phyloP scores from a whole-genome alignment of 2,888 invertebrate species.

The Axea sp. region DNA sequence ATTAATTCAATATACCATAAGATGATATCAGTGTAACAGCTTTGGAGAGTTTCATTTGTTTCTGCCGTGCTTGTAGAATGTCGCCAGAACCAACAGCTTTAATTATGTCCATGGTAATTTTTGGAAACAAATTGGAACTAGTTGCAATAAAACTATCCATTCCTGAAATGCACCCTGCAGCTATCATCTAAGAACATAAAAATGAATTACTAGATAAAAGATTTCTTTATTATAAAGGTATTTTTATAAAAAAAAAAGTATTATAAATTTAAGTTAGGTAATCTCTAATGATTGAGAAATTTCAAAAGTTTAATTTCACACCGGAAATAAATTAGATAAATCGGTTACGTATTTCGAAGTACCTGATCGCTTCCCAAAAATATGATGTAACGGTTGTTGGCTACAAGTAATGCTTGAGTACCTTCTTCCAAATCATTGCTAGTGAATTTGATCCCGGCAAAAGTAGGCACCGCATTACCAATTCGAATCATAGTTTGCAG shows the following conservation, averaged over 20 bases:
- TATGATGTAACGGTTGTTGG: conserved; percentile 81
- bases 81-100: conserved; percentile 80
- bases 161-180: conserved; percentile 84
- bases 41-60: conserved; percentile 80
- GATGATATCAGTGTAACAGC: conserved; percentile 75
- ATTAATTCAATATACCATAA: conserved; percentile 74
- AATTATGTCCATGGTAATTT: conserved; percentile 82
- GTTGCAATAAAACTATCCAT: conserved; percentile 88
- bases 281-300: too few relatives aligned
- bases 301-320: too few relatives aligned
- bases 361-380: conserved; percentile 87
- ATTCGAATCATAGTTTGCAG: conserved; percentile 80
- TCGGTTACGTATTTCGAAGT: too few relatives aligned
- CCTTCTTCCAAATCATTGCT: conserved; percentile 86
- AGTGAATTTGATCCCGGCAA: conserved; percentile 91
- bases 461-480: conserved; percentile 84
- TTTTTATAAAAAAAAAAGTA: too few relatives aligned
- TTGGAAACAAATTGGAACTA: conserved; percentile 84
- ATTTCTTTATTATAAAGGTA: too few relatives aligned
- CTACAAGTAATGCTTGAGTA: conserved; percentile 81
- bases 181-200: conserved; percentile 81
- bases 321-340: too few relatives aligned
- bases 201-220: too few relatives aligned
- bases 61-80: conserved; percentile 79
- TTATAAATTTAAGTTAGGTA: too few relatives aligned